These are phyloP conservation scores for Drosophila sechellia DNA, from an alignment of 1,140 invertebrate genomes.

Conservation along the genomic window DNA sequence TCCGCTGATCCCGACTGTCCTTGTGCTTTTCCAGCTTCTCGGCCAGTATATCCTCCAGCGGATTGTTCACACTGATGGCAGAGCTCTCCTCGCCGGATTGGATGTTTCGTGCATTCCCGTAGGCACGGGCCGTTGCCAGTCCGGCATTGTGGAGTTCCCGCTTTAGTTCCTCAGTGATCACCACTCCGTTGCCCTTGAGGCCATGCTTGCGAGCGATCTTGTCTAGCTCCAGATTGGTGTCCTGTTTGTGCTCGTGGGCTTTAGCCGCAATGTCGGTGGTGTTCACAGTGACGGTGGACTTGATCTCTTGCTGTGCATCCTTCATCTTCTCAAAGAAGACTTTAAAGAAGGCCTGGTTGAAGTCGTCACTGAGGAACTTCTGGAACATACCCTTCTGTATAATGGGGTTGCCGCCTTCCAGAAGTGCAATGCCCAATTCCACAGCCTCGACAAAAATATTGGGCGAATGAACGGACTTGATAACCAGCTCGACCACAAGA, in stretches of 20 bases:
- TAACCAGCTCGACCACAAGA: slow-evolving; percentile 98
- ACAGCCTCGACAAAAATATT: slow-evolving; percentile 98
- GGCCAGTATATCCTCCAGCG: slow-evolving; percentile 90
- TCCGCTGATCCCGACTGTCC: slow-evolving; percentile 87
- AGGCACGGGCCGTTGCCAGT: slow-evolving; percentile 89
- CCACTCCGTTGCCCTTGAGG: slow-evolving; percentile 88
- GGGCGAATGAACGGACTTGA: slow-evolving; percentile 94
- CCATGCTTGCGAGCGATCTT: slow-evolving; percentile 87
- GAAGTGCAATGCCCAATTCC: slow-evolving; percentile 97
- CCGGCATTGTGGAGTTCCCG: slow-evolving; percentile 91
- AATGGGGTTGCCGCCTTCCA: slow-evolving; percentile 98
- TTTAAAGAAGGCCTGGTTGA: slow-evolving; percentile 98
- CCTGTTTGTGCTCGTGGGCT: slow-evolving; percentile 91
- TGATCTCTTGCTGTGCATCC: slow-evolving; percentile 97
- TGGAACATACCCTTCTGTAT: slow-evolving; percentile 97
- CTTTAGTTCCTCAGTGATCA: slow-evolving; percentile 91
- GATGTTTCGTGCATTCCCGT: slow-evolving; percentile 87
- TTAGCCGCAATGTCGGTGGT: slow-evolving; percentile 93
- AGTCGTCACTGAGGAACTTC: slow-evolving; percentile 94
- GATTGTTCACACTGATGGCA: slow-evolving; percentile 77
- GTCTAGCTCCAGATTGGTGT: slow-evolving; percentile 87
- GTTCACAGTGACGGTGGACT: slow-evolving; percentile 95
- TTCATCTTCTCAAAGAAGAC: slow-evolving; percentile 98
- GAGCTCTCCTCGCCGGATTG: slow-evolving; percentile 85
- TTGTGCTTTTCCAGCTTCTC: slow-evolving; percentile 90